A percentile compares a stretch with the other conserved stretches of the same genome.
Evolutionary conservation across 2,113 vertebrate genomes (phyloP).

Genomic region (Pedetes capensis): DNA sequence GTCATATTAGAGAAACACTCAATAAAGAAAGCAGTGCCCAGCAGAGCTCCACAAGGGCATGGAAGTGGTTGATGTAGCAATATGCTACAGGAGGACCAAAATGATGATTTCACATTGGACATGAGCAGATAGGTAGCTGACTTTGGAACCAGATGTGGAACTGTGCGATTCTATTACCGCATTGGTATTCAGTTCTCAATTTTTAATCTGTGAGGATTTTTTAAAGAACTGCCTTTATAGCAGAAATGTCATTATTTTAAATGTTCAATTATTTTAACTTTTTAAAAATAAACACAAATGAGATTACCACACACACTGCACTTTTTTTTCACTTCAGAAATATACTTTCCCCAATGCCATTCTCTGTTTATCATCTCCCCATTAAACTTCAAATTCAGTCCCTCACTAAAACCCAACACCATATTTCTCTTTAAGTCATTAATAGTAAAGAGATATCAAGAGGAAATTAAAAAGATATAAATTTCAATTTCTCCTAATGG

Average conservation of each 20-base stretch:
- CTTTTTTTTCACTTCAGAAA: not conserved
- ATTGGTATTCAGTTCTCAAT: not conserved
- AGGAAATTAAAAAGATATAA: not conserved
- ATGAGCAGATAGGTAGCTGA: not conserved
- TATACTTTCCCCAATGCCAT: not conserved
- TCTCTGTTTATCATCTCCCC: not conserved
- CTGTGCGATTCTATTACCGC: too few species aligned
- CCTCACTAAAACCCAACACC: not conserved
- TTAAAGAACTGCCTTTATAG: not conserved
- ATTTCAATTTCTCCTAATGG: not conserved
- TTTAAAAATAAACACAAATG: not conserved
- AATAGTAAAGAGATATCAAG: not conserved
- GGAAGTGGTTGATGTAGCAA: not conserved
- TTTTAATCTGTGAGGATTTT: not conserved
- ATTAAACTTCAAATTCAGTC: not conserved
- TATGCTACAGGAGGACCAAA: accelerated
- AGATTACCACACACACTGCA: not conserved
- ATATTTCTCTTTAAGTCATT: not conserved
- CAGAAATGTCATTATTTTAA: not conserved
- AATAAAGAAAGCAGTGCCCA: not conserved
- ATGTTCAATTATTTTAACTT: not conserved
- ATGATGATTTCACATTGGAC: accelerated
- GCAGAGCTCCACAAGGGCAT: not conserved
- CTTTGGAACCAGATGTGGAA: not conserved
- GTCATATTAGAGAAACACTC: not conserved